Evolutionary conservation across 2,888 invertebrate genomes (phyloP).

Genomic region (Digitonthophagus gazella): DNA sequence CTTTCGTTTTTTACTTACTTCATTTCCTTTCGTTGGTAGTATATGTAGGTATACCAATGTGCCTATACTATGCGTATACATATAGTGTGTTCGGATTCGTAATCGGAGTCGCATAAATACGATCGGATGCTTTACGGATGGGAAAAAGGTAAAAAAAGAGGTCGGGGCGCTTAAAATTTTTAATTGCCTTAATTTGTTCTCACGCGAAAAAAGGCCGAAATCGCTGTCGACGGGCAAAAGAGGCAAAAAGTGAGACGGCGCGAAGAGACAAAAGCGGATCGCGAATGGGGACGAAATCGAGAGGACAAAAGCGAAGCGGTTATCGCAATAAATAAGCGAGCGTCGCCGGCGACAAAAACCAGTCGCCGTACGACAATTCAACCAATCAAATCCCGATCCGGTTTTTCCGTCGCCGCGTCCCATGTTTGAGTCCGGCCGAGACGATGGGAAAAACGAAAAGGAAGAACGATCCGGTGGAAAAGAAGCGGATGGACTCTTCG

Average conservation of each 20-base stretch:
- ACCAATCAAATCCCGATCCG: constrained; percentile 46
- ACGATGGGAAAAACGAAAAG: constrained; percentile 29
- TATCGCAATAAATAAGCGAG: constrained; percentile 29
- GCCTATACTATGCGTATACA: too few species aligned
- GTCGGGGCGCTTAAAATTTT: constrained; percentile 19
- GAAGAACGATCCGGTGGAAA: constrained; percentile 21
- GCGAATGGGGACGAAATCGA: not conserved
- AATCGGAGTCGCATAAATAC: not conserved
- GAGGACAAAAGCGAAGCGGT: constrained; percentile 19
- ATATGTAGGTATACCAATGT: too few species aligned
- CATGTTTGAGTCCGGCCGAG: constrained; percentile 36
- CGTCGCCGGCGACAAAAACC: constrained; percentile 40
- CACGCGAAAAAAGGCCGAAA: constrained; percentile 25
- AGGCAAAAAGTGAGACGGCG: constrained; percentile 31
- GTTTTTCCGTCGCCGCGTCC: constrained; percentile 39
- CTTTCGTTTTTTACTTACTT: not conserved
- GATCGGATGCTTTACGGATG: not conserved
- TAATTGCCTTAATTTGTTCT: constrained; percentile 30
- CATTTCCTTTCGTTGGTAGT: not conserved
- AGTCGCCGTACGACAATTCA: constrained; percentile 45
- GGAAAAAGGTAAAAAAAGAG: constrained; percentile 1
- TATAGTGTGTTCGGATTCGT: too few species aligned
- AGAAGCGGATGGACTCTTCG: constrained; percentile 20
- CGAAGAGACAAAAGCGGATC: not conserved
- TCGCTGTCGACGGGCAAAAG: constrained; percentile 25